Percentiles rank a stretch among this genome's conserved stretches.
Conservation (phyloP, 2,113 vertebrate genomes). For the Emydura subglobosa region DNA sequence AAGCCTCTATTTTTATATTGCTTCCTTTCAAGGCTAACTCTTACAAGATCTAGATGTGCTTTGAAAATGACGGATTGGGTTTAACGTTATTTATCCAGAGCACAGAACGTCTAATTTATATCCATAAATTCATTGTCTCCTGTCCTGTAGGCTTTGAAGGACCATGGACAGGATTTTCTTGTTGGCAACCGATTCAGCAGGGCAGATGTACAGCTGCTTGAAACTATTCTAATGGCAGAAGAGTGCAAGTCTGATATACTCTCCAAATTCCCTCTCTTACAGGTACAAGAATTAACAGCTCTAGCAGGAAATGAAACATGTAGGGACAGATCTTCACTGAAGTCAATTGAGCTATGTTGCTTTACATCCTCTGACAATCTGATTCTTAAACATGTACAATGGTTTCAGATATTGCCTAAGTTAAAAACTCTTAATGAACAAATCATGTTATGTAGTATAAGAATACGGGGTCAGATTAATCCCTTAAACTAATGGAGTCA, state of each 20-base stretch:
- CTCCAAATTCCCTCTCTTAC: constrained; percentile 77
- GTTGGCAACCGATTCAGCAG: constrained; percentile 83
- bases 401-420: not conserved
- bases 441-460: not conserved
- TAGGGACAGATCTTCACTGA: not conserved
- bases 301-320: not conserved
- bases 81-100: not conserved
- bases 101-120: not conserved
- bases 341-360: not conserved
- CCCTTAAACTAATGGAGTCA: not conserved
- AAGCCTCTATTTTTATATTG: not conserved
- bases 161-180: constrained; percentile 75
- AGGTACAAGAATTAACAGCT: constrained; percentile 73
- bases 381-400: not conserved
- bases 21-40: not conserved
- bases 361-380: not conserved
- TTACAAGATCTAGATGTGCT: not conserved
- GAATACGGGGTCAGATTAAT: not conserved
- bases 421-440: not conserved
- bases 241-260: constrained; percentile 80
- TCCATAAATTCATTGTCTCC: not conserved
- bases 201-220: constrained; percentile 86
- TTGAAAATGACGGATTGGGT: accelerated
- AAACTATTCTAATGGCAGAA: constrained; percentile 84
- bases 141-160: constrained; percentile 74